Evolutionary conservation across 92 coral and sea anemone genomes (phyloP).

Genomic region (Porites divaricata): DNA sequence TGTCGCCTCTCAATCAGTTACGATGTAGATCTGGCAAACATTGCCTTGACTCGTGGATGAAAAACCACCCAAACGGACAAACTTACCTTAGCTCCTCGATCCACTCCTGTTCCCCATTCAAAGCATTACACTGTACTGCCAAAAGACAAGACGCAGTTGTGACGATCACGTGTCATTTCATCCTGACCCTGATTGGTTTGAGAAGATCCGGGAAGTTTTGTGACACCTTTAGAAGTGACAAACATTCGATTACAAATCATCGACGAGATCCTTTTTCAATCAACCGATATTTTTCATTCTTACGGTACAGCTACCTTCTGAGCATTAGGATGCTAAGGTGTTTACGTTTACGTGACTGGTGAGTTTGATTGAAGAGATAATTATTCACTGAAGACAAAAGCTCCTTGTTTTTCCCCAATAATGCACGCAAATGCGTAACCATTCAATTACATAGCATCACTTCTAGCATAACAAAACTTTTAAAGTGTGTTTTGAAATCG

Average conservation of each 20-base stretch:
- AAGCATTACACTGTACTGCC: background rate
- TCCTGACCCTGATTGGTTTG: slow-evolving; percentile 11
- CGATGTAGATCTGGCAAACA: background rate
- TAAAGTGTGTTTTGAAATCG: background rate
- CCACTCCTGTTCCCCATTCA: background rate
- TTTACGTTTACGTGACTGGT: slow-evolving; percentile 1
- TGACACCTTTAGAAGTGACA: slow-evolving; percentile 20
- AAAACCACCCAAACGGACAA: background rate
- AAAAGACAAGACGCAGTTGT: background rate
- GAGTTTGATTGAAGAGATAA: background rate
- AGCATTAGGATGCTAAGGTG: background rate
- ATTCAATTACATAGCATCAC: too few relatives aligned
- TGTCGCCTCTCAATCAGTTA: background rate
- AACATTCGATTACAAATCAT: background rate
- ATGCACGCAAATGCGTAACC: background rate
- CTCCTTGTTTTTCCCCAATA: background rate
- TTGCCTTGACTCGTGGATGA: background rate
- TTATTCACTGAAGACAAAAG: background rate
- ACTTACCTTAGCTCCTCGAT: background rate
- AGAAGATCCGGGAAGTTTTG: background rate
- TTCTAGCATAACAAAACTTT: background rate
- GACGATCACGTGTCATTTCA: background rate
- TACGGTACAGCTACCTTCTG: too few relatives aligned
- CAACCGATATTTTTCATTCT: too few relatives aligned
- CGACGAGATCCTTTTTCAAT: background rate